Evolutionary conservation across 2,113 vertebrate species (phyloP).

Genomic region (Ivindomyrus marchei): DNA sequence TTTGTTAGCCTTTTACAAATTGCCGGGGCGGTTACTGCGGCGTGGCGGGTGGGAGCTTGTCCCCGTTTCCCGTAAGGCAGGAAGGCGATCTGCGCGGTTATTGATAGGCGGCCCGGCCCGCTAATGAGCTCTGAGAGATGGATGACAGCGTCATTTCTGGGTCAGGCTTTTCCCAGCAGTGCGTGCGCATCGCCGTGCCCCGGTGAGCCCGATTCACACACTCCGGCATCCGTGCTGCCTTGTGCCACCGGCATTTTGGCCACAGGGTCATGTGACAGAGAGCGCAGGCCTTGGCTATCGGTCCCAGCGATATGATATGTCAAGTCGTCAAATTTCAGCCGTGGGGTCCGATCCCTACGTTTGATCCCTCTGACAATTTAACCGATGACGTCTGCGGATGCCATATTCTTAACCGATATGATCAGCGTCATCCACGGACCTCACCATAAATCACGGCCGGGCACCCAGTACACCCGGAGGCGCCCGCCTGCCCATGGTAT

Average conservation of each 20-base stretch:
- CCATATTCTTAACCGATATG: constrained; percentile 36
- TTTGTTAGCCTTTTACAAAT: background rate
- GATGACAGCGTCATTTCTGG: background rate
- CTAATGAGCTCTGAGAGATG: background rate
- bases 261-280: background rate
- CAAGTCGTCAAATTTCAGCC: constrained; percentile 23
- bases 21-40: background rate
- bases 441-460: constrained; percentile 28
- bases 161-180: background rate
- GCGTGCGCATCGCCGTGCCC: background rate
- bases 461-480: background rate
- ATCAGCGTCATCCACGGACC: constrained; percentile 13
- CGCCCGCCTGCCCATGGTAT: background rate
- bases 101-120: background rate
- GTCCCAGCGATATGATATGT: constrained; percentile 19
- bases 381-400: constrained; percentile 34
- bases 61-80: background rate
- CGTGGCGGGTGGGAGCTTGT: background rate
- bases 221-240: background rate
- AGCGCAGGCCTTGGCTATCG: background rate
- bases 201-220: background rate
- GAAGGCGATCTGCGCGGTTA: background rate
- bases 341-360: background rate
- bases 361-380: constrained; percentile 27
- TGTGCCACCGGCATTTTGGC: background rate